A percentile compares a stretch with the other conserved stretches of the same genome.
Conservation (phyloP, 2,797 vertebrate genomes). For the Bradypodion ventrale region DNA sequence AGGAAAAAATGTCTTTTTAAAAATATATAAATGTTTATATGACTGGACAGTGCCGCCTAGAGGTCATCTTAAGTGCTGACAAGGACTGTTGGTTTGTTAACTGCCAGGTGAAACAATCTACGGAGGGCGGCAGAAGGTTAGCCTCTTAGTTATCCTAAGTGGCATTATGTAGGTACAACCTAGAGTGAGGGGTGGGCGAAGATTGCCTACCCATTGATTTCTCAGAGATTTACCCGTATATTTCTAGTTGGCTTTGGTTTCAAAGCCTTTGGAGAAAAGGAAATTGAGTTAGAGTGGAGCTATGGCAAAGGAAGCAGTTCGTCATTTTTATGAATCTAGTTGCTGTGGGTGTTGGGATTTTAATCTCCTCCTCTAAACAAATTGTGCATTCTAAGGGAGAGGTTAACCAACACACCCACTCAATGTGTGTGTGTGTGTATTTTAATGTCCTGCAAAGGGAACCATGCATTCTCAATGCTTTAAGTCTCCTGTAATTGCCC, state of each 20-base stretch:
- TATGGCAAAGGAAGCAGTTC: background rate
- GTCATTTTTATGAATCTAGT: constrained; percentile 11
- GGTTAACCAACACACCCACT: background rate
- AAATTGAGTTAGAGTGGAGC: background rate
- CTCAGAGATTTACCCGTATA: background rate
- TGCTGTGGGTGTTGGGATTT: background rate
- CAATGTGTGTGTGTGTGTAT: background rate
- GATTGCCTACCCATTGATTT: constrained; percentile 13
- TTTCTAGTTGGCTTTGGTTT: background rate
- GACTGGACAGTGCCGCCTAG: constrained; percentile 81
- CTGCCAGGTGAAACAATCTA: constrained; percentile 47
- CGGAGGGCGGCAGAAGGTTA: constrained; percentile 18
- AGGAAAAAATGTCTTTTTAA: background rate
- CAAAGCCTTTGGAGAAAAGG: background rate
- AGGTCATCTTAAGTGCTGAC: constrained; percentile 66
- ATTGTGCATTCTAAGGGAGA: background rate
- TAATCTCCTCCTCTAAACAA: background rate
- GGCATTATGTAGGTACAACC: constrained; percentile 11
- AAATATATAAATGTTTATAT: constrained; percentile 39
- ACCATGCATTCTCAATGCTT: background rate
- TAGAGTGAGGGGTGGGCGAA: background rate
- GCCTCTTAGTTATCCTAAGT: constrained; percentile 34
- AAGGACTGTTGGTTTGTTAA: constrained; percentile 49
- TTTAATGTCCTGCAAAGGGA: background rate
- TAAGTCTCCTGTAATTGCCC: constrained; percentile 21